phyloP scores from a whole-genome alignment of 2,888 invertebrate species.

The Cerastoderma edule region DNA sequence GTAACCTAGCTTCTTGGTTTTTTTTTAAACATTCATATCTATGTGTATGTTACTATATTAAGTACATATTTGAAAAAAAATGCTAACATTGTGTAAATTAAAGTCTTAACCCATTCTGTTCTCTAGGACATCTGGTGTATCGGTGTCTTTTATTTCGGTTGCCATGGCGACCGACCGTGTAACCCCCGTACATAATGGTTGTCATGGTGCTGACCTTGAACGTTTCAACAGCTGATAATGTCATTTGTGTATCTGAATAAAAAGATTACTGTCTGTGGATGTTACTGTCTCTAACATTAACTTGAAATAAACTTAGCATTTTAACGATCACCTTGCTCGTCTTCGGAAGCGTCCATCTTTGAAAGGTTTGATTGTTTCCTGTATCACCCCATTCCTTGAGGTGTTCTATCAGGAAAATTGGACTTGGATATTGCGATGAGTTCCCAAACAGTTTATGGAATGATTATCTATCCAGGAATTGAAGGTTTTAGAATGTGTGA shows the following conservation, averaged over 20 bases:
- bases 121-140: slow-evolving; percentile 18
- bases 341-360: too few species aligned
- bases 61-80: slow-evolving; percentile 35
- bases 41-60: slow-evolving; percentile 19
- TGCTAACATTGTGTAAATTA: slow-evolving; percentile 50
- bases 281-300: slow-evolving; percentile 65
- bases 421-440: too few species aligned
- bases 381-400: too few species aligned
- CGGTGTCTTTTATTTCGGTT: slow-evolving; percentile 21
- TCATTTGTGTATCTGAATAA: slow-evolving; percentile 60
- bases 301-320: slow-evolving; percentile 70
- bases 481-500: too few species aligned
- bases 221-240: slow-evolving; percentile 51
- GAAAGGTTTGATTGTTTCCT: too few species aligned
- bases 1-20: slow-evolving; percentile 12
- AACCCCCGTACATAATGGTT: slow-evolving; percentile 12
- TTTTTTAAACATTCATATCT: slow-evolving; percentile 8
- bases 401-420: too few species aligned
- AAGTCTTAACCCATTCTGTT: slow-evolving; percentile 28
- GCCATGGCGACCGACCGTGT: slow-evolving; percentile 20
- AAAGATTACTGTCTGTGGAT: slow-evolving; percentile 56
- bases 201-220: slow-evolving; percentile 49
- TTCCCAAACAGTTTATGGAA: too few species aligned
- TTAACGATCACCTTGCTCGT: slow-evolving; percentile 45
- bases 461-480: too few species aligned